Evolutionary conservation across 2,113 vertebrate species (phyloP).

Genomic region (Hippoglossus stenolepis): DNA sequence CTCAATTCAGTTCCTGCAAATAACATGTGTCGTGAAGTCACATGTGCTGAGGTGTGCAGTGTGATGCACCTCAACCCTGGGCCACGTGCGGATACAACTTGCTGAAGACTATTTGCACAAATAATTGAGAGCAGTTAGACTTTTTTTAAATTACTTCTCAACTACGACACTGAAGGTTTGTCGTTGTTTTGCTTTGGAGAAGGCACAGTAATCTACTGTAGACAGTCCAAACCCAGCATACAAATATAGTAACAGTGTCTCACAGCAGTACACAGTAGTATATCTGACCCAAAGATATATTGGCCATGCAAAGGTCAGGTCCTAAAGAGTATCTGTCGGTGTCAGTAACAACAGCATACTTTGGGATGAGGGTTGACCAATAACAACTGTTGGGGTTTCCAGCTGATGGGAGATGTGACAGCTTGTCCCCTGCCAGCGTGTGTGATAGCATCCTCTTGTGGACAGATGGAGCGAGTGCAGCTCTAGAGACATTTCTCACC

Average conservation of each 20-base stretch:
- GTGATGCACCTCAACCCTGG: no score
- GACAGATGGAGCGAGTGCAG: not conserved
- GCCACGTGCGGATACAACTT: no score
- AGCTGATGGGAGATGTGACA: not conserved
- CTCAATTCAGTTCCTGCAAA: no score
- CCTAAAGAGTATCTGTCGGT: not conserved
- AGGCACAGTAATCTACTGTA: not conserved
- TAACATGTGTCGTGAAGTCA: no score
- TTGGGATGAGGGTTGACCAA: slow-evolving; percentile 6
- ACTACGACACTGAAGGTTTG: not conserved
- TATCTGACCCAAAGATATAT: slow-evolving; percentile 13
- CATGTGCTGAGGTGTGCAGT: no score
- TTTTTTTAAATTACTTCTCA: not conserved
- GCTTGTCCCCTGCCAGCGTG: not conserved
- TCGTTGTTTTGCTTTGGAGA: not conserved
- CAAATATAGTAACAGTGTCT: slow-evolving; percentile 13
- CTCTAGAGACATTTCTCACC: not conserved
- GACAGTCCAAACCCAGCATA: not conserved
- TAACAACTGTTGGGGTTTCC: not conserved
- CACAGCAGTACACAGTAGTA: slow-evolving; percentile 7
- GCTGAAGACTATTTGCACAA: no score
- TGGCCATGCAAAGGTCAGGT: slow-evolving; percentile 6
- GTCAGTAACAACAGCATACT: slow-evolving; percentile 30
- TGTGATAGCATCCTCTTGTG: slow-evolving; percentile 40
- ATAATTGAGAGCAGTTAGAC: no score